Evolutionary conservation across 2,888 invertebrate species (phyloP), one percentile per base, ranked within the genome.

Genomic region (Cetonia aurata): DNA sequence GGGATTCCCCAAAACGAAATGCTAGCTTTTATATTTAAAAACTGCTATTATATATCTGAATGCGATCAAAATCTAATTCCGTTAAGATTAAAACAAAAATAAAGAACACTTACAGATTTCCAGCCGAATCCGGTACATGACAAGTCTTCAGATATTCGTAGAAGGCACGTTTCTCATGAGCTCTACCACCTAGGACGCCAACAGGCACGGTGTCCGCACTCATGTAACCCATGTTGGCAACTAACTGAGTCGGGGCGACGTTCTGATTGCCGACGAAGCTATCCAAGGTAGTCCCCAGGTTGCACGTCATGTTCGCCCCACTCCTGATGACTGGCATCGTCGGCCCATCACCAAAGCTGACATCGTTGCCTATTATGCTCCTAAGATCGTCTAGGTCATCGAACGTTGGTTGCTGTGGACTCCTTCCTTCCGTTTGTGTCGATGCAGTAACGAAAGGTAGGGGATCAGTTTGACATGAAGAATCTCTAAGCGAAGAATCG

Each of bases 31-130:
- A n/a, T n/a, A n/a, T n/a, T n/a, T n/a, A n/a, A n/a, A n/a, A n/a
- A n/a, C n/a, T n/a, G n/a, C n/a, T n/a, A n/a, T n/a, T n/a, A n/a
- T n/a, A n/a, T n/a, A n/a, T n/a, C n/a, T n/a, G n/a, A n/a, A n/a
- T n/a, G n/a, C n/a, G n/a, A n/a, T n/a, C n/a, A n/a, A n/a, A n/a
- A n/a, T n/a, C n/a, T n/a, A n/a, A n/a, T n/a, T n/a, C n/a, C n/a
- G n/a, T n/a, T n/a, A n/a, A n/a, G n/a, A n/a, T n/a, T n/a, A n/a
- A n/a, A n/a, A n/a, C n/a, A n/a, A n/a, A n/a, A n/a, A n/a, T n/a
- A 33, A 70, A 41, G 31, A 37, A 12, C 44, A 71, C 71, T 71
- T 57, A 71, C 71, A 71, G 19, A 19, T 71, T 68, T 17, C 71
- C 71, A 44, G 60, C 67, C 1, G 68, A 17, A 62, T 71, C 55